Evolutionary conservation across 2,888 invertebrate genomes (phyloP), one percentile per base, ranked within the genome.

Genomic region (Tupiocoris notatus): DNA sequence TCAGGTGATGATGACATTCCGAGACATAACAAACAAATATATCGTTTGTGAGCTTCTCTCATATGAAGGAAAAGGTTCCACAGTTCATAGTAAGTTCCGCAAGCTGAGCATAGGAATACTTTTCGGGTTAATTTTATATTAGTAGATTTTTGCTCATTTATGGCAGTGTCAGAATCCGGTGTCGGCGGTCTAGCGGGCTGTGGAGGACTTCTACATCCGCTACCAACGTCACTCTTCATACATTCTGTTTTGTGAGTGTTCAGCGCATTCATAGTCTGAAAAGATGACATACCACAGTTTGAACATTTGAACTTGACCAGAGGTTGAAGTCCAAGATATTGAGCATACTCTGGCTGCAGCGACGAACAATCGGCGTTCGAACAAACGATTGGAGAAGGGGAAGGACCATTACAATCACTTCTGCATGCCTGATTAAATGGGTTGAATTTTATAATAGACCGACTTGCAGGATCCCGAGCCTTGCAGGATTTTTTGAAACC

Each of bases 41-140:
- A 92, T 73, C 92, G 88, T 81, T 90, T 89, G 83, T 95, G 94
- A 77, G 90, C 89, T 82, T 93, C 92, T 73, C 91, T 87, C 89
- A 94, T 93, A 81, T 94, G 94, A 63, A 92, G 84, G 83, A 93
- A 94, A 77, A 94, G 86, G 84, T 93, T 92, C 92, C 93, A 93
- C 82, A 92, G 92, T 84, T 93, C 92, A 85, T 92, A 93, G 82
- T 93, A 93, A 12, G 91, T 92, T 62, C 90, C 91, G 83, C 94
- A 94, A 0, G 92, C 91, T 16, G 92, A 91, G 83, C 94, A 94
- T 70, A 93, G 85, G 83, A 91, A 94, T 78, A 92, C 92, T 83
- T 92, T 92, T 61, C 91, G 86, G n/a, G 91, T 90, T 62, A 90
- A 88, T 82, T 89, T 87, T 65, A 90, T 89, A 81, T 87, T 87